Percentiles rank a stretch among this genome's conserved stretches.
Evolutionary conservation across 1,140 invertebrate genomes (phyloP).

Genomic region (Bombus impatiens): DNA sequence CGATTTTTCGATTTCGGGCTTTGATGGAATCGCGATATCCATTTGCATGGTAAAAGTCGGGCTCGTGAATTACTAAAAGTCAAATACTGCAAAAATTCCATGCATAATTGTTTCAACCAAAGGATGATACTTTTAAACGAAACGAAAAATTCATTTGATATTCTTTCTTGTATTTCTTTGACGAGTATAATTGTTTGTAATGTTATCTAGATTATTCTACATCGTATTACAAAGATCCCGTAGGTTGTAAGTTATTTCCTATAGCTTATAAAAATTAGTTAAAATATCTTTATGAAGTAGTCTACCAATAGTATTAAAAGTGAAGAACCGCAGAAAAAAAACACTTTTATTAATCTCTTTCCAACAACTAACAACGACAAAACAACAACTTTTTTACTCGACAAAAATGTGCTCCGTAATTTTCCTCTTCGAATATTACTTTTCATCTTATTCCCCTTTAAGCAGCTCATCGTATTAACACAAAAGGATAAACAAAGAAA

Average conservation of each 20-base stretch:
- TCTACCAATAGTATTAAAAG: not conserved
- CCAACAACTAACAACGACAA: not conserved
- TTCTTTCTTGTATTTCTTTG: not conserved
- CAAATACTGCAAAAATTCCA: conserved; percentile 7
- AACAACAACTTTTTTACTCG: too few species aligned
- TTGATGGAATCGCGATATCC: conserved; percentile 1
- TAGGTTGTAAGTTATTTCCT: too few species aligned
- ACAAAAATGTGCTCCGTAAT: not conserved
- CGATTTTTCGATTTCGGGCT: conserved; percentile 9
- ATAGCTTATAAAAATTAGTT: too few species aligned
- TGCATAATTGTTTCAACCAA: conserved; percentile 7
- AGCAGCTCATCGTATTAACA: not conserved
- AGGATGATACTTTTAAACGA: not conserved
- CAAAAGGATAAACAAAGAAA: not conserved
- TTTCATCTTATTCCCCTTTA: not conserved
- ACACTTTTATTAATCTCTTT: not conserved
- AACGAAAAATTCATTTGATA: too few species aligned
- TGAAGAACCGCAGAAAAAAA: not conserved
- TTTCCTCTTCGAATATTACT: not conserved
- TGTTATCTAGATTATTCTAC: not conserved
- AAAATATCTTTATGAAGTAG: too few species aligned
- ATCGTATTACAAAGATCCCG: too few species aligned
- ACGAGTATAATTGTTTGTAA: not conserved
- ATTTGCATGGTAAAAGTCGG: conserved; percentile 34
- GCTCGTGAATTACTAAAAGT: conserved; percentile 17